These are phyloP conservation scores for Eupithecia inturbata DNA, from an alignment of 2,888 invertebrate genomes.

Conservation along the genomic window DNA sequence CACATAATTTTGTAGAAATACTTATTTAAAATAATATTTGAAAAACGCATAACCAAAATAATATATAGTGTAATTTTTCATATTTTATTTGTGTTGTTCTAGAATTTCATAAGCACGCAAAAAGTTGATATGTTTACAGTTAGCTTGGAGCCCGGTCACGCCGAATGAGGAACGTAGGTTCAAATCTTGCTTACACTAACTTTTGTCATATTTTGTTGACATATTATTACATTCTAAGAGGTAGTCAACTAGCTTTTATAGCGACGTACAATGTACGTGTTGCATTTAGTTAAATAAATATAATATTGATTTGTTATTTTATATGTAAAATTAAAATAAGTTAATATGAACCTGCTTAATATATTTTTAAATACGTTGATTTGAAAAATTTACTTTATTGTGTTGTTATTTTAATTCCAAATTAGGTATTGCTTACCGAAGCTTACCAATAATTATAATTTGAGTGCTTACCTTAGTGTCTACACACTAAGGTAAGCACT, in stretches of 20 bases:
- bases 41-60: neutral
- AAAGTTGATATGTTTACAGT: neutral
- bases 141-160: neutral
- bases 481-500: no score
- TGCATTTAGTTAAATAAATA: constrained; percentile 6
- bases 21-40: neutral
- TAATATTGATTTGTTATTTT: constrained; percentile 4
- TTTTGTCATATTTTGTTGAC: neutral
- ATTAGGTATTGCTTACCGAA: neutral
- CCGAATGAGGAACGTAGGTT: neutral
- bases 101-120: neutral
- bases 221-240: neutral
- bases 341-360: constrained; percentile 16
- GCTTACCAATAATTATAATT: no score
- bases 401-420: neutral
- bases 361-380: constrained; percentile 17
- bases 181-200: constrained; percentile 3
- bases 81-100: constrained; percentile 6
- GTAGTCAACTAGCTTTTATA: neutral
- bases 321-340: neutral
- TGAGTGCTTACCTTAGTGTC: no score
- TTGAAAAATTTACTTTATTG: neutral
- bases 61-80: neutral
- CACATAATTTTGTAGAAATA: neutral
- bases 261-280: neutral